Base-by-base conservation (phyloP, 2,113 vertebrate genomes). In the Taurulus bubalis region DNA sequence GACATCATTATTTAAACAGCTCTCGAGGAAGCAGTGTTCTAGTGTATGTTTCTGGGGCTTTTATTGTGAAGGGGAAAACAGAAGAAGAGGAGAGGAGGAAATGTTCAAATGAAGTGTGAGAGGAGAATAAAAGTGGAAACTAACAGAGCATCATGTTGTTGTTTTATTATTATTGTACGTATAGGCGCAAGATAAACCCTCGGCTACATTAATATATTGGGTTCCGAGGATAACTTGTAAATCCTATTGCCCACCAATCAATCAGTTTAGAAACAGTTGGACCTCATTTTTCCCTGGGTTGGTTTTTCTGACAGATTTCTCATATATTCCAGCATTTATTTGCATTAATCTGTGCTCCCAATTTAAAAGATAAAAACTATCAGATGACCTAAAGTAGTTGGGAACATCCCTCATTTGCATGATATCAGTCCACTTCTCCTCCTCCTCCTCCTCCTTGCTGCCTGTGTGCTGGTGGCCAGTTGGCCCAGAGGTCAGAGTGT, bases 401-500 rank as follows among this genome's bases (percentile, higher is more conserved):
- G n/a, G 64, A 63, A 38, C 20, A 47, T 42, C 20, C 56, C 20
- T 8, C 30, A 34, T 77, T 26, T 42, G 18, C 30, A 6, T 71
- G 36, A 36, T 64, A 36, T 68, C 4, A 3, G 26, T 47, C 30
- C 42, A 5, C 63, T 64, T 42, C 10, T 28, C 51, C 20, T 32
- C 55, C 8, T 32, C 2, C 30, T 32, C 4, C 55, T 16, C n/a
- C 15, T 47, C 12, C 42, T 47, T 26, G 3, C 47, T 53, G 42
- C 8, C 56, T 53, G 34, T 22, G 59, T 75, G 67, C 32, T 32
- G 42, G 70, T 82, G 75, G 59, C 60, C 80, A 88, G 71, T 62
- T 75, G 87, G 69, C 66, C 26, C 24, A 51, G 34, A 63, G 92
- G 80, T 90, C 80, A 91, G 10, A 83, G 87, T n/a, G 89, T 81